Conservation (phyloP, 2,113 vertebrate species). For the Trogon melanurus region DNA sequence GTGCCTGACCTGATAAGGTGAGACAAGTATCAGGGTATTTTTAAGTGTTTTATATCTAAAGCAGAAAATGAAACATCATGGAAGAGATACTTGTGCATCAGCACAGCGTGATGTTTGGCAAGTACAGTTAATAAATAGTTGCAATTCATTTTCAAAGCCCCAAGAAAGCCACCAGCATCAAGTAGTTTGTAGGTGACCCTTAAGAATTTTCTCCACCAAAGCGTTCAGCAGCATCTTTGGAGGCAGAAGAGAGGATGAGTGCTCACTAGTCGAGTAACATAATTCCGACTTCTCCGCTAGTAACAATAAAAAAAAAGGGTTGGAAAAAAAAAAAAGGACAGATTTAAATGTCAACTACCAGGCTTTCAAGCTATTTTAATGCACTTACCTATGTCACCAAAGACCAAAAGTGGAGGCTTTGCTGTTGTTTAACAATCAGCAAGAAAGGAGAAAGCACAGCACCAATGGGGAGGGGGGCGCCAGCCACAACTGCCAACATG, state of each 20-base stretch:
- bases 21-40: background rate
- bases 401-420: background rate
- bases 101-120: background rate
- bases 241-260: background rate
- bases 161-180: background rate
- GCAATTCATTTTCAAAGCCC: background rate
- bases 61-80: background rate
- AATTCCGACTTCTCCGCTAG: background rate
- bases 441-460: no score
- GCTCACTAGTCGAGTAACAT: background rate
- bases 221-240: background rate
- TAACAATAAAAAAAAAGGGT: background rate
- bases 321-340: background rate
- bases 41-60: background rate
- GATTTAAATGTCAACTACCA: background rate
- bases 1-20: background rate
- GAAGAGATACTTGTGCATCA: background rate
- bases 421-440: background rate
- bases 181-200: background rate
- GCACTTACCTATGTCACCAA: background rate
- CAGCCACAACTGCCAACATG: rapidly evolving
- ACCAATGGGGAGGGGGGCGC: no score
- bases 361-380: background rate
- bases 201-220: background rate
- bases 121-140: background rate